These are phyloP conservation scores for Stichodactyla mertensii DNA, from an alignment of 64 coral and sea anemone species.

Conservation along the genomic window DNA sequence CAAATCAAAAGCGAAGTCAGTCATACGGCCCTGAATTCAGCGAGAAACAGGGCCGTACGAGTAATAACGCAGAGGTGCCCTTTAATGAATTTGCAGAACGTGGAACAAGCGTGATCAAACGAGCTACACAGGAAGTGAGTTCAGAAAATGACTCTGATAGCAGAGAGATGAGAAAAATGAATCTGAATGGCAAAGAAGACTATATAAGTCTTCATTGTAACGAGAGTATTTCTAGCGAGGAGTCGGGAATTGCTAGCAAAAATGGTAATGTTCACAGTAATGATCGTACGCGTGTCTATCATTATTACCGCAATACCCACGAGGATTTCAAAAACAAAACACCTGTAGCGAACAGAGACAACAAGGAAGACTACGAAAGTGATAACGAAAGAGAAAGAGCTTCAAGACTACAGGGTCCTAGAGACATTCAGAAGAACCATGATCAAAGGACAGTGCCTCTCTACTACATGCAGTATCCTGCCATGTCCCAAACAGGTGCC, in stretches of 20 bases:
- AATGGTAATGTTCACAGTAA: constrained; percentile 3
- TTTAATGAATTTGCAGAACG: constrained; percentile 24
- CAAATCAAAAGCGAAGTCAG: constrained; percentile 19
- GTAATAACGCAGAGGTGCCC: constrained; percentile 37
- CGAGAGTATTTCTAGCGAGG: constrained; percentile 56
- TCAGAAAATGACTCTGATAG: constrained; percentile 57
- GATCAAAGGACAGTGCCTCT: constrained; percentile 32
- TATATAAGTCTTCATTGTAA: constrained; percentile 39
- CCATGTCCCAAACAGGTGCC: constrained; percentile 49
- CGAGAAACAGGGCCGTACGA: constrained; percentile 1
- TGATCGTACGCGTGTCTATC: constrained; percentile 40
- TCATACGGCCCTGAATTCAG: constrained; percentile 1
- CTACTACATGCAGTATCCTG: constrained; percentile 55
- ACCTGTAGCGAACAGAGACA: constrained; percentile 13
- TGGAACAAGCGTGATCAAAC: constrained; percentile 61
- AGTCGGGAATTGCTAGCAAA: background rate
- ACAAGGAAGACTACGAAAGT: constrained; percentile 53
- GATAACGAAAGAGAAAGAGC: constrained; percentile 31
- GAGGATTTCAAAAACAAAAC: constrained; percentile 23
- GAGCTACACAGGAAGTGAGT: constrained; percentile 63
- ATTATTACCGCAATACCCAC: constrained; percentile 48
- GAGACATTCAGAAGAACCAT: constrained; percentile 29
- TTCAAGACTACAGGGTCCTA: background rate
- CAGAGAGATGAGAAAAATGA: constrained; percentile 53
- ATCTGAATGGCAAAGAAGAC: constrained; percentile 18